Percentiles rank a stretch among this genome's conserved stretches.
Conservation (phyloP, 2,113 vertebrate species). For the Isurus oxyrinchus region DNA sequence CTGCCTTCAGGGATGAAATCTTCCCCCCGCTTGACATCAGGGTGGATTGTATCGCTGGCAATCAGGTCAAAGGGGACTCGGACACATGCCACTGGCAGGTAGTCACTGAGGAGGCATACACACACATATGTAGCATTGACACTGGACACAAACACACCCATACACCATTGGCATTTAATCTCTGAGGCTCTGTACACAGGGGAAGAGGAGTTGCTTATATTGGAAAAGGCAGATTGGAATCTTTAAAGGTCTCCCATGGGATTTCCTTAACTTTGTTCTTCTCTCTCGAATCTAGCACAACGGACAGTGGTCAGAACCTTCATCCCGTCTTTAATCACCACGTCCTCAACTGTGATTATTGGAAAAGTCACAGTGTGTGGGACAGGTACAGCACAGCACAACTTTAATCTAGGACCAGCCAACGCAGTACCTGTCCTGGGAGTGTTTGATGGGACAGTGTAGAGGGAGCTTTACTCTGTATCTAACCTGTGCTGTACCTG, state of each 20-base stretch:
- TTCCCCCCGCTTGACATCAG: neutral
- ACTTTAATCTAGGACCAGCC: neutral
- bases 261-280: neutral
- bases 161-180: neutral
- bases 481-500: too few relatives aligned
- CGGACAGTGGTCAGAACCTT: neutral
- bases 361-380: neutral
- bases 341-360: neutral
- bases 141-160: neutral
- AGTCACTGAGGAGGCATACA: neutral
- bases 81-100: neutral
- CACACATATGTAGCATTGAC: neutral
- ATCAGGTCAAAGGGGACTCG: neutral
- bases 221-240: neutral
- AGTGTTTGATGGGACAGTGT: too few relatives aligned
- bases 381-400: neutral
- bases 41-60: neutral
- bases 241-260: neutral
- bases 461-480: too few relatives aligned
- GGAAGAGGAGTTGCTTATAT: neutral
- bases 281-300: neutral
- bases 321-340: neutral
- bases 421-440: neutral
- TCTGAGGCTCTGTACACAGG: neutral
- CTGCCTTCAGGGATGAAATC: neutral